Base-by-base conservation (phyloP, 2,888 invertebrate species). In the Pristionchus maxplancki region DNA sequence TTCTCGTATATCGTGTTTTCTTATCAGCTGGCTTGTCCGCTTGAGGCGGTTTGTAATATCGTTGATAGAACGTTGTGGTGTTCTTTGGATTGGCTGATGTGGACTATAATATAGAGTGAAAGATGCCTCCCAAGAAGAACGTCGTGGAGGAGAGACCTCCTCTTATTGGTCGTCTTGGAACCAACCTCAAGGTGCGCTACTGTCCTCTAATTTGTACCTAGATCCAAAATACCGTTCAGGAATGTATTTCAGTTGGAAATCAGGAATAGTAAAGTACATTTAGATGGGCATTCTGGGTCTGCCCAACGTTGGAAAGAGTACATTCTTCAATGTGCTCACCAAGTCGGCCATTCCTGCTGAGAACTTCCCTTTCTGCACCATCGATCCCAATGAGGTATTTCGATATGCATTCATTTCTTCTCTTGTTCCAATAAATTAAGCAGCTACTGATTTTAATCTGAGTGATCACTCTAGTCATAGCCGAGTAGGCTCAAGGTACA, bases 281-380 rank as follows among this genome's bases (percentile, higher is more conserved):
- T 67, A 93, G 93, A 93, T 95, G 93, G 99, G 99, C 89, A 98
- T 99, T 94, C 96, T 96, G 89, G 96, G 96, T 86, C 96, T 99
- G 89, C 99, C 99, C 48, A 99, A 99, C 96, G 99, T 99, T 90
- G 99, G 99, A 90, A 99, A 99, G 95, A 98, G 98, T 15, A 99
- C 99, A 86, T 99, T 99, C 96, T 99, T 99, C 96, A 99, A 99
- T 96, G 98, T 99, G 40, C 96, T 99, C 91, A 99, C 99, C 50
- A 98, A 99, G 95, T 98, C 98, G 95, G 97, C 97, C 94, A 99
- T 98, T 11, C 97, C 98, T 88, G 99, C 99, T 87, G 99, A 99
- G 95, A 99, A 99, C 95, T 99, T 99, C 95, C 99, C 99, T 0
- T 99, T 99, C 96, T 99, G 99, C 96, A 99, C 99, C 95, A 99